These are phyloP conservation scores for Enteromius thamalakanensis DNA, from an alignment of 2,797 vertebrate species.

Conservation along the genomic window DNA sequence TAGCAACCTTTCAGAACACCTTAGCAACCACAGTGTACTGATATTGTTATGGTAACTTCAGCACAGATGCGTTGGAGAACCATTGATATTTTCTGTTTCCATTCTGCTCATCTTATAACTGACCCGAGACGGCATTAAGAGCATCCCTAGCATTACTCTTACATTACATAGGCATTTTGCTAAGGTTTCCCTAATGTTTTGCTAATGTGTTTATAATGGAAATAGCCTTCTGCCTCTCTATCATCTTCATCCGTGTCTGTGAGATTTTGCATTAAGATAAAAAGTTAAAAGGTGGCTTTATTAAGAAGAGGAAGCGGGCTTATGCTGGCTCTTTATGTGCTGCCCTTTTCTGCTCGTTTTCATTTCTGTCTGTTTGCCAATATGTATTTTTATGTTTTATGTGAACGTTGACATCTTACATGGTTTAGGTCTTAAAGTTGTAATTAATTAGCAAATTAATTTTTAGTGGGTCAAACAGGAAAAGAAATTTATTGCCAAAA, in stretches of 20 bases:
- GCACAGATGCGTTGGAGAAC: neutral
- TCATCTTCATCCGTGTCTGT: neutral
- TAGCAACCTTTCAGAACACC: neutral
- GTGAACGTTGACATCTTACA: neutral
- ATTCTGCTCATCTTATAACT: neutral
- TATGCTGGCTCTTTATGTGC: neutral
- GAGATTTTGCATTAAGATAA: constrained; percentile 32
- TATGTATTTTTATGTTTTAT: neutral
- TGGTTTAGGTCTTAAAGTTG: neutral
- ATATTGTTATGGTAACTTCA: neutral
- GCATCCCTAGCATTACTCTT: neutral
- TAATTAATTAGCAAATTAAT: neutral
- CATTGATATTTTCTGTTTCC: neutral
- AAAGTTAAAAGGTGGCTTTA: constrained; percentile 19
- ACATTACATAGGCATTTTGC: neutral
- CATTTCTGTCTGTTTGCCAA: neutral
- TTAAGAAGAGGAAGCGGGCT: neutral
- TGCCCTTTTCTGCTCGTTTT: neutral
- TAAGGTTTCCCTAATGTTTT: constrained; percentile 2
- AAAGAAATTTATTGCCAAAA: neutral
- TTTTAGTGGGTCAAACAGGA: neutral
- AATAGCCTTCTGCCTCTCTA: neutral
- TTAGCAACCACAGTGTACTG: neutral
- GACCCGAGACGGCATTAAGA: neutral
- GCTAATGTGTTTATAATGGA: constrained; percentile 27